Conservation (phyloP, 2,797 vertebrate species). For the Poeciliopsis gracilis region DNA sequence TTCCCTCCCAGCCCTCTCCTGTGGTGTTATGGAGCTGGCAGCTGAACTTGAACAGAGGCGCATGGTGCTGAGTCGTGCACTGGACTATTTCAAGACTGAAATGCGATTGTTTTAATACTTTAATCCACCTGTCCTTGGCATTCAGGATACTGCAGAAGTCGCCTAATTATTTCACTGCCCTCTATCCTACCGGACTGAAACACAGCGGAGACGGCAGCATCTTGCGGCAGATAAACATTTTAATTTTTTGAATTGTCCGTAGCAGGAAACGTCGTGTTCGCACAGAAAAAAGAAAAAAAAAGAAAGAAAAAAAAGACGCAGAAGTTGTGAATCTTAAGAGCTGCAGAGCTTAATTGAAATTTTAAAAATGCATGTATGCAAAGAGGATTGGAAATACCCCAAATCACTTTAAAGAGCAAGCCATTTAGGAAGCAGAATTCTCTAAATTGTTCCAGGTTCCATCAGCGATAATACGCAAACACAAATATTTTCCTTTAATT, state of each 20-base stretch:
- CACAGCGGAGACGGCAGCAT: slow-evolving; percentile 42
- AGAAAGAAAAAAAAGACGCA: background rate
- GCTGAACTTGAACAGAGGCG: slow-evolving; percentile 82
- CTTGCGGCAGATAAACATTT: slow-evolving; percentile 22
- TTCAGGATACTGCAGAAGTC: slow-evolving; percentile 84
- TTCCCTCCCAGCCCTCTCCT: slow-evolving; percentile 52
- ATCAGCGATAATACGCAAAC: slow-evolving; percentile 67
- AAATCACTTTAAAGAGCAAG: slow-evolving; percentile 63
- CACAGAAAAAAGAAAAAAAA: slow-evolving; percentile 11
- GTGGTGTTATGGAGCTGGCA: slow-evolving; percentile 78
- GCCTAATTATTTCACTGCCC: slow-evolving; percentile 82
- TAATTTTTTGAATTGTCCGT: slow-evolving; percentile 23
- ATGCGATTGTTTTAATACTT: slow-evolving; percentile 90
- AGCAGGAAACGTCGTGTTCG: background rate
- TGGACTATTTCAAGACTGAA: slow-evolving; percentile 87
- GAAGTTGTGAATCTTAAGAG: slow-evolving; percentile 27
- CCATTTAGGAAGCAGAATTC: slow-evolving; percentile 64
- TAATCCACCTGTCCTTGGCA: slow-evolving; percentile 88
- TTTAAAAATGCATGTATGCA: slow-evolving; percentile 69
- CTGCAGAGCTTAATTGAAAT: slow-evolving; percentile 57
- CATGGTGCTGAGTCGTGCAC: slow-evolving; percentile 81
- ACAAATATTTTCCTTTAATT: slow-evolving; percentile 85
- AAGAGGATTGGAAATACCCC: slow-evolving; percentile 50
- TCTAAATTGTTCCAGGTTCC: slow-evolving; percentile 66
- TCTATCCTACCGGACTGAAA: slow-evolving; percentile 69